Base-by-base conservation (phyloP, 2,113 vertebrate genomes). In the Heterotis niloticus region DNA sequence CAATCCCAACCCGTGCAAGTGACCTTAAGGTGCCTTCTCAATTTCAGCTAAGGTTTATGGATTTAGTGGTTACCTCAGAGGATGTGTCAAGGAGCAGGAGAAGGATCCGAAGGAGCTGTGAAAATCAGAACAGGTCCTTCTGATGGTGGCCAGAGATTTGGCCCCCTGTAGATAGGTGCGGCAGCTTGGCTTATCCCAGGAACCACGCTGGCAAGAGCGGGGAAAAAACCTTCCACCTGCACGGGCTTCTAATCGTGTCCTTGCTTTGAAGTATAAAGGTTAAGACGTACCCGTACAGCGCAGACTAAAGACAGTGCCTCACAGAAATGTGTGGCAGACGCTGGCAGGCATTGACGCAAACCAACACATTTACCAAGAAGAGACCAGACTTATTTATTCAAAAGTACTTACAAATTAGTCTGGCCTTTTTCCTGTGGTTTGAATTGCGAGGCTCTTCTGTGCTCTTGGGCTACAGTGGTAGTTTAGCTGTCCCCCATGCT, bases 231-330 rank as follows among this genome's bases (percentile, higher is more conserved):
- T 56, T 78, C 65, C 51, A 18, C n/a, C 64, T 56, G 34, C 64
- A 67, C 20, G 64, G 52, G 51, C 14, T 16, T 67, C 64, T 68
- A 68, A 68, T 68, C 52, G 23, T 68, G 65, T 20, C 76, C 67
- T 57, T 59, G 52, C 70, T 73, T 73, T 56, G 70, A 73, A 62
- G 59, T 62, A 5, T 67, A 68, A 68, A 68, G 65, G 51, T 57
- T 69, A 57, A 28, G 51, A 34, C 64, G 65, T 51, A n/a, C 23
- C 65, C 44, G 23, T 52, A 52, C 52, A 18, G 11, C 57, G 26
- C 65, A 57, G 76, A 4, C 13, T 56, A 11, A n/a, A 28, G 23
- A 10, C 52, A 14, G 0, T 28, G 13, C 54, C 24, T 78, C 51
- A 68, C 26, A 57, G 65, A 24, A 11, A 68, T 54, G 65, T 28